These are phyloP conservation scores for Cynodonichthys magdalenae DNA, from an alignment of 2,797 vertebrate species.

Conservation along the genomic window DNA sequence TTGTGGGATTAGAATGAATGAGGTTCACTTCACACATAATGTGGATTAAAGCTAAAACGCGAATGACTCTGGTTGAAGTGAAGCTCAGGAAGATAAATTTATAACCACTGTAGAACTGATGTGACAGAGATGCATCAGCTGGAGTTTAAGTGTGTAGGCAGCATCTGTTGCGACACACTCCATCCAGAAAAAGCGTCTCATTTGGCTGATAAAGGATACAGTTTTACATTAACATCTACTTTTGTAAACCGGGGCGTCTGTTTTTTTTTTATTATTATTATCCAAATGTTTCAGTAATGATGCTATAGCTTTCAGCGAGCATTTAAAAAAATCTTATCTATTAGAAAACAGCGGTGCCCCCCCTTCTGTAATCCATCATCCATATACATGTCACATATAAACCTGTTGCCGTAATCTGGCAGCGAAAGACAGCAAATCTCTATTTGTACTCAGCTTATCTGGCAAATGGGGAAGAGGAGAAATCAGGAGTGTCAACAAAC, in stretches of 20 bases:
- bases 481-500: conserved; percentile 61
- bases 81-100: conserved; percentile 20
- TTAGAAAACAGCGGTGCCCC: conserved; percentile 51
- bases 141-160: conserved; percentile 8
- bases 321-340: conserved; percentile 46
- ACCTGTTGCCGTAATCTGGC: conserved; percentile 67
- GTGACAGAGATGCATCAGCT: conserved; percentile 14
- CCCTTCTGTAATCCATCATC: conserved; percentile 51
- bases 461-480: conserved; percentile 51
- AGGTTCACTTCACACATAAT: conserved; percentile 38
- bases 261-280: neutral
- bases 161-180: conserved; percentile 11
- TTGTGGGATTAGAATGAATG: conserved; percentile 33
- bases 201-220: conserved; percentile 40
- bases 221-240: conserved; percentile 5
- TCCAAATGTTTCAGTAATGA: conserved; percentile 2
- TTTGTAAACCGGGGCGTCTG: neutral
- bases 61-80: conserved; percentile 28
- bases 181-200: conserved; percentile 16
- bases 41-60: conserved; percentile 42
- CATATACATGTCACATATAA: conserved; percentile 43
- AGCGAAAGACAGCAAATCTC: conserved; percentile 37
- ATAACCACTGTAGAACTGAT: conserved; percentile 19
- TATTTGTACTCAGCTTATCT: conserved; percentile 50
- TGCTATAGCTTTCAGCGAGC: conserved; percentile 24